phyloP scores from a whole-genome alignment of 2,797 vertebrate species.

The Cryptoprocta ferox region DNA sequence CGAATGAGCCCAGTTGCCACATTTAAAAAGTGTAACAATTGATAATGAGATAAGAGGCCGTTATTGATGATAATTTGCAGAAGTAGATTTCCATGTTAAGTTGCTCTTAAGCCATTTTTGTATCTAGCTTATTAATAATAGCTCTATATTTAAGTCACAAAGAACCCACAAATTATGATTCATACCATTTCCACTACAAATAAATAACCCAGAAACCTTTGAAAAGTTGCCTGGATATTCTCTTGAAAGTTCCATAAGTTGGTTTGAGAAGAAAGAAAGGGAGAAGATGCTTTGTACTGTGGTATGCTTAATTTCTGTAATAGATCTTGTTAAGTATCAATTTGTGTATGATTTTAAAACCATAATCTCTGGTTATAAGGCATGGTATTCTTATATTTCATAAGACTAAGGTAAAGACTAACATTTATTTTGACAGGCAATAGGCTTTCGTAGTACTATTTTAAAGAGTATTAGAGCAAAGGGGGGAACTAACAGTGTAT shows the following conservation, averaged over 20 bases:
- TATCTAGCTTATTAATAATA: neutral
- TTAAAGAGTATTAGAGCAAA: neutral
- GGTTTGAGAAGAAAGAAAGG: neutral
- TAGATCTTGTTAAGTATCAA: neutral
- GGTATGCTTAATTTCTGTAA: neutral
- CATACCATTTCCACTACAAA: neutral
- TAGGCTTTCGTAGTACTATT: neutral
- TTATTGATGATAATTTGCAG: neutral
- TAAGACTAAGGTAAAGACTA: neutral
- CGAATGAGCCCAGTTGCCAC: neutral
- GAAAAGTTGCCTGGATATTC: neutral
- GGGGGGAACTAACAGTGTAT: neutral
- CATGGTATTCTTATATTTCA: neutral
- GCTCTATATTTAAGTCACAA: constrained; percentile 20
- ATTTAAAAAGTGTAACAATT: neutral
- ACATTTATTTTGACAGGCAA: neutral
- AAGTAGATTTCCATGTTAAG: neutral
- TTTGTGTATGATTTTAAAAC: constrained; percentile 41
- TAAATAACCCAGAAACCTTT: neutral
- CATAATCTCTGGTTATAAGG: neutral
- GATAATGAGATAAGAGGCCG: neutral
- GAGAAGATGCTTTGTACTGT: neutral
- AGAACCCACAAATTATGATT: neutral
- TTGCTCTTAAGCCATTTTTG: constrained; percentile 28
- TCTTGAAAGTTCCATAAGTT: neutral